These are phyloP conservation scores for Neomicropteryx cornuta DNA, from an alignment of 1,140 invertebrate genomes.

Conservation along the genomic window DNA sequence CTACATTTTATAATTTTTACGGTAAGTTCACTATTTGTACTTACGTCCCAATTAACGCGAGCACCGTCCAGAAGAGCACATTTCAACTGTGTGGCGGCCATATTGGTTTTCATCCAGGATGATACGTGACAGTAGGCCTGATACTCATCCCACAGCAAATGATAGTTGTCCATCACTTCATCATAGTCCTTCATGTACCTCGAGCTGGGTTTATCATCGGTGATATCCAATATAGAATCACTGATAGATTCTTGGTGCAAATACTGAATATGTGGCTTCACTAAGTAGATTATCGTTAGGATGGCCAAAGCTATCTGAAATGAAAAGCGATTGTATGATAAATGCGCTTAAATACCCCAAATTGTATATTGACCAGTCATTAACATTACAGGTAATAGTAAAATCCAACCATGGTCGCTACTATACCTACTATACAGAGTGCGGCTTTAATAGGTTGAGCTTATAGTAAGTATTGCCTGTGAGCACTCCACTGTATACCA, in stretches of 20 bases:
- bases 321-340: too few relatives aligned
- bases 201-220: constrained; percentile 19
- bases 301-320: constrained; percentile 11
- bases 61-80: constrained; percentile 56
- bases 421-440: too few relatives aligned
- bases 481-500: too few relatives aligned
- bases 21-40: too few relatives aligned
- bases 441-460: too few relatives aligned
- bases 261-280: constrained; percentile 11
- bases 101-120: constrained; percentile 53
- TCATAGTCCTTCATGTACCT: constrained; percentile 11
- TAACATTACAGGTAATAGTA: too few relatives aligned
- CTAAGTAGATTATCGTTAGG: constrained; percentile 8
- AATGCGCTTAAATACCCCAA: too few relatives aligned
- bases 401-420: too few relatives aligned
- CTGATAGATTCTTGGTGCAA: constrained; percentile 14
- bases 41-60: constrained; percentile 56
- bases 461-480: too few relatives aligned
- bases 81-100: constrained; percentile 52
- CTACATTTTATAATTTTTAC: too few relatives aligned
- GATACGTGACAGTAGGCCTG: constrained; percentile 59
- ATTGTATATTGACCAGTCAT: too few relatives aligned
- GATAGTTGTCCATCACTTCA: constrained; percentile 17
- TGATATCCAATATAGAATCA: constrained; percentile 18
- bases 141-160: constrained; percentile 55